Conservation (phyloP, 2,113 vertebrate species). For the Ascaphus truei region DNA sequence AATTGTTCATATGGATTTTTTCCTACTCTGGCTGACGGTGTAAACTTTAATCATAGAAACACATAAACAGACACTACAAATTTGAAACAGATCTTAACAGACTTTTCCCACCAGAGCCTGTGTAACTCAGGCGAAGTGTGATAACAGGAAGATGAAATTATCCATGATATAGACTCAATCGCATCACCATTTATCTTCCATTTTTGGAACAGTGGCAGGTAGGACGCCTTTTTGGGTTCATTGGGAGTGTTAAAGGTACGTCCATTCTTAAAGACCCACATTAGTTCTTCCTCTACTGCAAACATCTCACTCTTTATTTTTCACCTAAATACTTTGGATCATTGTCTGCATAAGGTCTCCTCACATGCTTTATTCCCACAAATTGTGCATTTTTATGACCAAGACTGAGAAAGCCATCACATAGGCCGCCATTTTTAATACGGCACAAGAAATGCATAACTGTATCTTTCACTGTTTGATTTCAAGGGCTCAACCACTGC, state of each 20-base stretch:
- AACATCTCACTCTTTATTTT: background rate
- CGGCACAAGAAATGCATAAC: too few species aligned
- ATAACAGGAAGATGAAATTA: slow-evolving; percentile 31
- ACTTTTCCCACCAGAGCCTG: slow-evolving; percentile 20
- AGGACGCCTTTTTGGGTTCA: slow-evolving; percentile 1
- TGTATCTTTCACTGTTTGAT: too few species aligned
- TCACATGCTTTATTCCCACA: too few species aligned
- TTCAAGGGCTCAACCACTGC: too few species aligned
- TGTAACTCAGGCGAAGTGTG: slow-evolving; percentile 8
- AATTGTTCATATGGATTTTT: slow-evolving; percentile 3
- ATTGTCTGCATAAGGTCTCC: too few species aligned
- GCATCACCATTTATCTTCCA: slow-evolving; percentile 9
- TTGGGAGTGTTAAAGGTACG: background rate
- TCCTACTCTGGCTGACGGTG: background rate
- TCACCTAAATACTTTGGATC: too few species aligned
- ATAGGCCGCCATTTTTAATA: too few species aligned
- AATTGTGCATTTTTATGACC: too few species aligned
- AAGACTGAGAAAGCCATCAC: too few species aligned
- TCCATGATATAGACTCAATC: slow-evolving; percentile 18
- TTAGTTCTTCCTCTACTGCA: background rate
- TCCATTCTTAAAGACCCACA: slow-evolving; percentile 11
- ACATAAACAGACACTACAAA: slow-evolving; percentile 29
- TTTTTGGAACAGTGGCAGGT: slow-evolving; percentile 11
- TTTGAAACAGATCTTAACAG: slow-evolving; percentile 33
- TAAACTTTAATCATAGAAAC: slow-evolving; percentile 35